Base-by-base conservation (phyloP, 1,140 invertebrate species). In the Drosophila ohnishii region DNA sequence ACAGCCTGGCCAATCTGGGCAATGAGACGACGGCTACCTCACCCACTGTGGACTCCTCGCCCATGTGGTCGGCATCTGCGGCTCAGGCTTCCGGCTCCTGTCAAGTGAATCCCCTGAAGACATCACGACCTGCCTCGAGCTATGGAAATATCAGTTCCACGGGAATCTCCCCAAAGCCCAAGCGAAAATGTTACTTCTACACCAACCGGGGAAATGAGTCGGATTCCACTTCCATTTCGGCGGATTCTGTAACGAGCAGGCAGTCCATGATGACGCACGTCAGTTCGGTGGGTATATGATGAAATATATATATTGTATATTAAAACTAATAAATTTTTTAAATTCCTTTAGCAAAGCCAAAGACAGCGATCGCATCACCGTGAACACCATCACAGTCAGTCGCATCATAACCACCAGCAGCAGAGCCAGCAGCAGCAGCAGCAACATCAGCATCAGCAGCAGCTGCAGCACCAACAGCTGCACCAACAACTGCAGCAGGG, bases 201-300 rank as follows among this genome's bases (percentile, higher is more conserved):
- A 73, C 75, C 22, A 90, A 44, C 39, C 75, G 83, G 0, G 90
- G 90, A 3, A 90, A 92, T 19, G 94, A 93, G 56, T 95, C 94
- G 2, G 94, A 95, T 55, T 92, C 91, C 7, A 94, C 94, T n/a
- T 95, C 95, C 0, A 91, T 95, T 64, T 95, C 95, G 0, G 93
- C 94, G 2, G 95, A 95, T 9, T 95, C 95, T 1, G 93, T 93
- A 2, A 93, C 92, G 9, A 95, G 95, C 3, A 91, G 94, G 40
- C 93, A 94, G 28, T 95, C 94, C 2, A 84, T 92, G 34, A 77
- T 93, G 75, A 92, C 92, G 10, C 93, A 93, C 16, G 91, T 92
- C 32, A 94, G 92, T 47, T 91, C 92, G 75, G 93, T 93, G 80
- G 90, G 87, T 73, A 22, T 3, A 14, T n/a, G 11, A 14, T 22